A percentile compares a stretch with the other conserved stretches of the same genome.
These are phyloP conservation scores for Mormoops blainvillei DNA, from an alignment of 2,113 vertebrate species.

Conservation along the genomic window DNA sequence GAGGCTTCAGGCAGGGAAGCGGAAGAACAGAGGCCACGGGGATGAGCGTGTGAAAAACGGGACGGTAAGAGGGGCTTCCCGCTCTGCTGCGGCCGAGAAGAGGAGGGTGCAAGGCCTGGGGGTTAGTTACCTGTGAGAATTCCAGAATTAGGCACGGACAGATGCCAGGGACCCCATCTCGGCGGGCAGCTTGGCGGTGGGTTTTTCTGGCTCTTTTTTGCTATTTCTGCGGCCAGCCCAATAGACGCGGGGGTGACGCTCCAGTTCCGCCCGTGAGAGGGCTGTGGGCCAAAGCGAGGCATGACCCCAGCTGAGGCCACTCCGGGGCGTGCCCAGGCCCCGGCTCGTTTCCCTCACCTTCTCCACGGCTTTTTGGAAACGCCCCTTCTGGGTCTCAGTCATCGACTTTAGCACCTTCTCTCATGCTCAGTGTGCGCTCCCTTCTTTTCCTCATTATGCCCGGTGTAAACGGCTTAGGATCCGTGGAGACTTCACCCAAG, in stretches of 20 bases:
- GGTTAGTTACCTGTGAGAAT: too few species aligned
- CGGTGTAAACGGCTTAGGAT: not conserved
- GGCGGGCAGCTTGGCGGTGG: not conserved
- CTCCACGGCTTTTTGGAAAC: too few species aligned
- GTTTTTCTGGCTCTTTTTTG: not conserved
- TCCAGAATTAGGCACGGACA: not conserved
- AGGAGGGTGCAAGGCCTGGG: not conserved
- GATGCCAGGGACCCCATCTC: rapidly evolving
- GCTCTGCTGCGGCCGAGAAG: not conserved
- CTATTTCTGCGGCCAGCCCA: not conserved
- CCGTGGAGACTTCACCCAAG: not conserved
- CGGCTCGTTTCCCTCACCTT: not conserved
- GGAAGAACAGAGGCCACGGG: not conserved
- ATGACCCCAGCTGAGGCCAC: too few species aligned
- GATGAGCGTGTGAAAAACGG: rapidly evolving
- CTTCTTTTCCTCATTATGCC: not conserved
- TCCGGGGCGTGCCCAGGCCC: rapidly evolving
- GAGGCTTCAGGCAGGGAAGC: not conserved
- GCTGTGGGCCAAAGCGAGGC: not conserved
- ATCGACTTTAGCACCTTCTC: not conserved
- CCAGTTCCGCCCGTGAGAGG: not conserved
- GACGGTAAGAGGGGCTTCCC: rapidly evolving
- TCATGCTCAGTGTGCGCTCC: too few species aligned
- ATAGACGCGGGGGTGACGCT: not conserved
- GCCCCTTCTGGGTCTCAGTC: not conserved